phyloP scores from a whole-genome alignment of 2,797 vertebrate genomes.

The Acrossocheilus fasciatus region DNA sequence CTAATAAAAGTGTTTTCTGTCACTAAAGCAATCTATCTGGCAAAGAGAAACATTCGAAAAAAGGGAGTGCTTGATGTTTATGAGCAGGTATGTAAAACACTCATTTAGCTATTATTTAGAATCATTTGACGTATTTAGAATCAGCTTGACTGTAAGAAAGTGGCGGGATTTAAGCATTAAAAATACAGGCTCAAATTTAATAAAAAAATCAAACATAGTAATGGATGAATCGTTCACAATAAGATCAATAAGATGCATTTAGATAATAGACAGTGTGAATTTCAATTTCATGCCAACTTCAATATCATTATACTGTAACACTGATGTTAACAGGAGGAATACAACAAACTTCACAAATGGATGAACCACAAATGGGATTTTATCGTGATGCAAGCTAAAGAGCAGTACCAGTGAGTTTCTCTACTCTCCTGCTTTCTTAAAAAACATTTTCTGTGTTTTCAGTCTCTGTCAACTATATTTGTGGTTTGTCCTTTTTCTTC shows the following conservation, averaged over 20 bases:
- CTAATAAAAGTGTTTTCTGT: slow-evolving; percentile 30
- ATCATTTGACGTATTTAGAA: neutral
- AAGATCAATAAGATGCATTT: neutral
- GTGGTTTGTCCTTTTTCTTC: neutral
- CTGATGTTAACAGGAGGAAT: slow-evolving; percentile 83
- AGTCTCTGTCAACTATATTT: slow-evolving; percentile 33
- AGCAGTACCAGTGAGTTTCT: slow-evolving; percentile 90
- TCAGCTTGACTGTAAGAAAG: neutral
- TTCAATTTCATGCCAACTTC: neutral
- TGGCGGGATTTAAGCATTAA: neutral
- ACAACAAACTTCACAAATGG: slow-evolving; percentile 89
- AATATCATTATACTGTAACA: neutral
- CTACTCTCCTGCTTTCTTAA: neutral
- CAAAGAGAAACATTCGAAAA: slow-evolving; percentile 95
- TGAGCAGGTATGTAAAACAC: slow-evolving; percentile 85
- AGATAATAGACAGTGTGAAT: no score
- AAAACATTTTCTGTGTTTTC: neutral
- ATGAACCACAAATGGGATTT: slow-evolving; percentile 99
- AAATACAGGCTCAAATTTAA: neutral
- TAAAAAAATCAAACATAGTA: neutral
- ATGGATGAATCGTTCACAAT: neutral
- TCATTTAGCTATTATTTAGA: neutral
- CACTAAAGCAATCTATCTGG: slow-evolving; percentile 90
- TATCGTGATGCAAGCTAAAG: slow-evolving; percentile 93
- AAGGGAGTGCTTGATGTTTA: slow-evolving; percentile 91